These are phyloP conservation scores for Rhabditophanes sp. DNA, from an alignment of 2,888 invertebrate species.

Conservation along the genomic window DNA sequence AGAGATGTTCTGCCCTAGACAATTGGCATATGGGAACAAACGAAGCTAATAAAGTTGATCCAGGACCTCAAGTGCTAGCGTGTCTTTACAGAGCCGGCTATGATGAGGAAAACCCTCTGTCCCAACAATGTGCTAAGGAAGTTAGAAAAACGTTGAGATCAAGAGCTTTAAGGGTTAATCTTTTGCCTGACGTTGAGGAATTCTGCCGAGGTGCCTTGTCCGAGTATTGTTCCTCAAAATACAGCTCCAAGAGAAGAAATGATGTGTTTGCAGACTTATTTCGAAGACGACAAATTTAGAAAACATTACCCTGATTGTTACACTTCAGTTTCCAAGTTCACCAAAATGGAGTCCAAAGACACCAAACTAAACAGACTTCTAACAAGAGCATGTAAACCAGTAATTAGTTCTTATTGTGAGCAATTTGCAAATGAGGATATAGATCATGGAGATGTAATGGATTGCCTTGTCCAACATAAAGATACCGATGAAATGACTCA, in stretches of 20 bases:
- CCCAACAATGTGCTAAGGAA: slow-evolving; percentile 53
- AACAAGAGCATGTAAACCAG: slow-evolving; percentile 62
- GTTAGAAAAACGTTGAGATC: slow-evolving; percentile 79
- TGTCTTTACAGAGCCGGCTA: slow-evolving; percentile 63
- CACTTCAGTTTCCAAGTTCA: slow-evolving; percentile 47
- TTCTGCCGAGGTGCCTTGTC: slow-evolving; percentile 72
- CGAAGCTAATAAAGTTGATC: slow-evolving; percentile 54
- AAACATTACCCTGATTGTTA: slow-evolving; percentile 52
- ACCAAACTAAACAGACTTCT: slow-evolving; percentile 76
- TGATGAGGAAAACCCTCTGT: slow-evolving; percentile 45
- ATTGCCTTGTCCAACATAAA: slow-evolving; percentile 78
- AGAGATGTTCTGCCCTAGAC: slow-evolving; percentile 45
- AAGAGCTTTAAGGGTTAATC: slow-evolving; percentile 73
- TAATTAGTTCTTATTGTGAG: slow-evolving; percentile 62
- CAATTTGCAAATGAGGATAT: slow-evolving; percentile 48
- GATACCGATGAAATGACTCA: slow-evolving; percentile 64
- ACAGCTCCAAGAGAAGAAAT: too few relatives aligned
- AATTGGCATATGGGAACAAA: slow-evolving; percentile 33
- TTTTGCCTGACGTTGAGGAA: slow-evolving; percentile 83
- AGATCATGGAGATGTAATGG: slow-evolving; percentile 70
- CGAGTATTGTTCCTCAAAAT: slow-evolving; percentile 62
- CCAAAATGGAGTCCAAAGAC: slow-evolving; percentile 71
- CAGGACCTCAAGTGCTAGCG: slow-evolving; percentile 59
- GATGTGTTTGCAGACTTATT: slow-evolving; percentile 65
- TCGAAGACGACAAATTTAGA: slow-evolving; percentile 33